A percentile compares a stretch with the other conserved stretches of the same genome.
Conservation (phyloP, 1,140 invertebrate genomes). For the Kradibia gibbosae region DNA sequence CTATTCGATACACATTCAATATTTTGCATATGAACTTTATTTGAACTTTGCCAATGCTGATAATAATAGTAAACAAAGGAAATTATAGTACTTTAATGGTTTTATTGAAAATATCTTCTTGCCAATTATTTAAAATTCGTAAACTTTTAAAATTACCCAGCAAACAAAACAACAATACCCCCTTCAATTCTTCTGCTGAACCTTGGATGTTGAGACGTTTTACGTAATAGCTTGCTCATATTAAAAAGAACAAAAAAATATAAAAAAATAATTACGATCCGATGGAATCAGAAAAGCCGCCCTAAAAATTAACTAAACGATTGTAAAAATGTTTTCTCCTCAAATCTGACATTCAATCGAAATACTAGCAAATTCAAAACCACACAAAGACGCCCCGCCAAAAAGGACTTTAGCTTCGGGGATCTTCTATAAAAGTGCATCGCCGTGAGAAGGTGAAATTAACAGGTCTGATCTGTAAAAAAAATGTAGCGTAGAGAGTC, state of each 20-base stretch:
- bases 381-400: background rate
- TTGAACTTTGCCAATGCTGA: no score
- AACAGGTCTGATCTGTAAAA: constrained; percentile 44
- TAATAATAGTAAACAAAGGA: no score
- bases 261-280: background rate
- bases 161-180: background rate
- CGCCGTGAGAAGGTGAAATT: constrained; percentile 45
- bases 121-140: no score
- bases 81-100: no score
- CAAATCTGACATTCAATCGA: background rate
- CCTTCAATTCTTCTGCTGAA: background rate
- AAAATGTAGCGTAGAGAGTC: no score
- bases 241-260: background rate
- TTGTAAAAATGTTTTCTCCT: background rate
- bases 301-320: background rate
- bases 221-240: background rate
- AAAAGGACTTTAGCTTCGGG: constrained; percentile 17
- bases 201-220: background rate
- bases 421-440: constrained; percentile 34
- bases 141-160: no score
- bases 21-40: no score
- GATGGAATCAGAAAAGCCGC: background rate
- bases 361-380: constrained; percentile 2
- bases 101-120: no score
- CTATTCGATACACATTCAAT: no score